These are phyloP conservation scores for Encarsia formosa DNA, from an alignment of 2,888 invertebrate species.

Conservation along the genomic window DNA sequence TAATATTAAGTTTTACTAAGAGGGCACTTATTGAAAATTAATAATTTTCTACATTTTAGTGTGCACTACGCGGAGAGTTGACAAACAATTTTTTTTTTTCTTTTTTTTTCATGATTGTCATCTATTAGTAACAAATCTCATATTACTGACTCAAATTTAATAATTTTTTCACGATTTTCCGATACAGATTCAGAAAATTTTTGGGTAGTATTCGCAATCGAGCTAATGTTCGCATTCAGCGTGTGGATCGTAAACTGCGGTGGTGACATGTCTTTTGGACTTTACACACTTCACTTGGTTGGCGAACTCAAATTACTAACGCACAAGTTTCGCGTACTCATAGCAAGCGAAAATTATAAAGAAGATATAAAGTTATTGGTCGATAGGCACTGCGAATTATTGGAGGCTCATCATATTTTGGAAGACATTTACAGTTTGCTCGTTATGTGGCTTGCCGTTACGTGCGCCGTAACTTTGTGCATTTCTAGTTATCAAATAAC, in stretches of 20 bases:
- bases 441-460: slow-evolving; percentile 31
- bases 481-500: slow-evolving; percentile 33
- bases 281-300: slow-evolving; percentile 35
- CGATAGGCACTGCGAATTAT: slow-evolving; percentile 24
- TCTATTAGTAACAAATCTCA: too few species aligned
- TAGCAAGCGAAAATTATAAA: slow-evolving; percentile 11
- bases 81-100: too few species aligned
- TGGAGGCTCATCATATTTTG: slow-evolving; percentile 26
- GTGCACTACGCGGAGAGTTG: too few species aligned
- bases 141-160: too few species aligned
- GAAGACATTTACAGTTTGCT: slow-evolving; percentile 35
- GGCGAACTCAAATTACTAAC: slow-evolving; percentile 32
- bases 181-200: too few species aligned
- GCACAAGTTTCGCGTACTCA: slow-evolving; percentile 19
- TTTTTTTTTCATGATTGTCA: too few species aligned
- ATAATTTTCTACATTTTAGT: too few species aligned
- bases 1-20: too few species aligned
- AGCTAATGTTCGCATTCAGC: slow-evolving; percentile 2
- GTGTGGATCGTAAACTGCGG: slow-evolving; percentile 21
- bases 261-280: slow-evolving; percentile 35
- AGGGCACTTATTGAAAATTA: too few species aligned
- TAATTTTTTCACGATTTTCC: too few species aligned
- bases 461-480: slow-evolving; percentile 22
- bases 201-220: slow-evolving; percentile 17
- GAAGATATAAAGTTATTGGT: slow-evolving; percentile 26